Conservation (phyloP, 1,140 invertebrate species). For the Neoseiulus cucumeris region DNA sequence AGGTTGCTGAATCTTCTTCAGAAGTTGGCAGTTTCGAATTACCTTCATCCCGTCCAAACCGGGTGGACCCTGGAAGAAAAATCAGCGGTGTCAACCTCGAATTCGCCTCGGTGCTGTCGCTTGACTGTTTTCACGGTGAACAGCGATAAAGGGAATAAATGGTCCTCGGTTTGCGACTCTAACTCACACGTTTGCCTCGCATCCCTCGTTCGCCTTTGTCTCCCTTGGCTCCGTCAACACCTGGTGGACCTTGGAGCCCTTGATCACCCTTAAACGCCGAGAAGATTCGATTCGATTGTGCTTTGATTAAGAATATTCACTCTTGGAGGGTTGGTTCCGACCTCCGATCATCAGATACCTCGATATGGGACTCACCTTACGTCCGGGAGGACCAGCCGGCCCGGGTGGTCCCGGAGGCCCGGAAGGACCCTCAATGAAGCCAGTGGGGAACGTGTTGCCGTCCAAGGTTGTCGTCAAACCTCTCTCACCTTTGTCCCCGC, state of each 20-base stretch:
- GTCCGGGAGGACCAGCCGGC: conserved; percentile 45
- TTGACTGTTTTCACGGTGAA: too few relatives aligned
- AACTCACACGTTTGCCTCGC: conserved; percentile 8
- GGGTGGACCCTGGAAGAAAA: conserved; percentile 41
- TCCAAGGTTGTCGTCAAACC: conserved; percentile 69
- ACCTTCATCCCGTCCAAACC: conserved; percentile 53
- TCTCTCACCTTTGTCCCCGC: conserved; percentile 69
- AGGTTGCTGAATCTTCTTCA: conserved; percentile 1
- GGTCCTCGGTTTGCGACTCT: neutral
- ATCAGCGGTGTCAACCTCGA: conserved; percentile 29
- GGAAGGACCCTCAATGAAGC: conserved; percentile 73
- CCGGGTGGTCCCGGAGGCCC: conserved; percentile 65
- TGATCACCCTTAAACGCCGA: conserved; percentile 35
- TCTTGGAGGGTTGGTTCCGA: neutral
- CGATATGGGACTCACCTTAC: too few relatives aligned
- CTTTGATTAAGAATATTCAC: neutral
- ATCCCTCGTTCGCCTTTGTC: conserved; percentile 61
- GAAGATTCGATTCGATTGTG: neutral
- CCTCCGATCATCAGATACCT: too few relatives aligned
- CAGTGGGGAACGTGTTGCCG: conserved; percentile 67
- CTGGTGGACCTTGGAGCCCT: conserved; percentile 55
- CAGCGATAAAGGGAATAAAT: too few relatives aligned
- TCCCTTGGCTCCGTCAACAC: conserved; percentile 69
- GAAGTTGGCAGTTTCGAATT: conserved; percentile 25
- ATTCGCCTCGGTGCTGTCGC: too few relatives aligned